Base-by-base conservation (phyloP, 2,797 vertebrate genomes). In the Merluccius polli region DNA sequence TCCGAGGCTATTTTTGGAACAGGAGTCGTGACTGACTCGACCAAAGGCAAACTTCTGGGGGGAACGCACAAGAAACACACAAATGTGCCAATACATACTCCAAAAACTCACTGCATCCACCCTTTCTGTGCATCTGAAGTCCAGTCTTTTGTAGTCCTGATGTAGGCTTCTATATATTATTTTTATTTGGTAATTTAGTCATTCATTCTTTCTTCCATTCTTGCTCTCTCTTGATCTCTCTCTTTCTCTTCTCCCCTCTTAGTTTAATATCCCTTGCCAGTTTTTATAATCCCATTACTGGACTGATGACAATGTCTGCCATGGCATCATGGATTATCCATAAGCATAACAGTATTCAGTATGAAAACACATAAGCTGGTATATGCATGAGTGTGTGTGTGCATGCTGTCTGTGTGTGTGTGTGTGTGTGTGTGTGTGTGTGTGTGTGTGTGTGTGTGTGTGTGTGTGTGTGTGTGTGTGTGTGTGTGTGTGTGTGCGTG, bases 1-100 rank as follows among this genome's bases (percentile, higher is more conserved):
- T 84, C 82, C 83, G 84, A 73, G 86, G 86, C 89, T 92, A 91
- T 92, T 92, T 92, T 90, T 90, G 89, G 81, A 90, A 80, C 84
- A 74, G 75, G 81, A 89, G 84, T 86, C 82, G 83, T 89, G 88
- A 86, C 86, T 91, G 86, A 87, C 86, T 92, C 79, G 81, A 86
- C 84, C 79, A 87, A 91, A 88, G 91, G 88, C 85, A 86, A 86
- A 84, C 81, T 75, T 79, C n/a, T 71, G 77, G 77, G 33, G 31
- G 71, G 79, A 74, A 36, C 44, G 11, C 70, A 38, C 7, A 35
- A 16, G 27, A 76, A 63, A 36, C 71, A 63, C 29, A 10, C 69
- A 72, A 75, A 75, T n/a, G 33, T 59, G 65, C 75, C 77, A 29
- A 76, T 24, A 75, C 32, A 70, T 32, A 78, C 59, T 35, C 35